Conservation (phyloP, 2,797 vertebrate genomes). For the Nyctibius grandis region DNA sequence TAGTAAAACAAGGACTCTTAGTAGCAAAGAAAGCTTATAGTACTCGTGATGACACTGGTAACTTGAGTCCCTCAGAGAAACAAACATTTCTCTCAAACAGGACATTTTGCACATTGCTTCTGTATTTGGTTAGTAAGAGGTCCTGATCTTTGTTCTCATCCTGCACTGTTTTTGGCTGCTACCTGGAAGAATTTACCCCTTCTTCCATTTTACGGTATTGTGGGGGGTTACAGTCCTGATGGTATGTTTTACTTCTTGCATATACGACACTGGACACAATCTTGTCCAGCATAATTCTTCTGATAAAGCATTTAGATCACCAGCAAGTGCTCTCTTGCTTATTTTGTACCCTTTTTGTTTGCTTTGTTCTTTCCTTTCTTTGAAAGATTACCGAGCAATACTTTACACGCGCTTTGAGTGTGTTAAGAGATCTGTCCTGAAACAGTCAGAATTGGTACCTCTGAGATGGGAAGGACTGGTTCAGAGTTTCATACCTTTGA, state of each 20-base stretch:
- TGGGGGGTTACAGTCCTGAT: background rate
- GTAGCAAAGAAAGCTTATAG: background rate
- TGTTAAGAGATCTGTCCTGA: background rate
- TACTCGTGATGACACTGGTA: background rate
- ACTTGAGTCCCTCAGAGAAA: background rate
- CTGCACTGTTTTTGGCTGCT: background rate
- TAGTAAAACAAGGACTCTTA: background rate
- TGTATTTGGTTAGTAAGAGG: background rate
- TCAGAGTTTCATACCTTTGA: background rate
- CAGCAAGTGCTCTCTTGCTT: background rate
- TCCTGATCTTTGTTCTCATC: background rate
- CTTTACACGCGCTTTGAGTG: accelerated
- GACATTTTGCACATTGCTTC: background rate
- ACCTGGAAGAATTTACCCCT: background rate
- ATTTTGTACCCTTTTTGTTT: background rate
- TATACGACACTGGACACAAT: too few relatives aligned
- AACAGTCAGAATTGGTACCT: background rate
- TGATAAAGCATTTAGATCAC: background rate
- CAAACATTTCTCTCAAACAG: too few relatives aligned
- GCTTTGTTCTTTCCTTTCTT: background rate
- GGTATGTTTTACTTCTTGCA: background rate
- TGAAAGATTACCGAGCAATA: background rate
- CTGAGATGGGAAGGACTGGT: background rate
- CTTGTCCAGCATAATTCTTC: background rate
- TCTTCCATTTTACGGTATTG: background rate